Evolutionary conservation across 2,888 invertebrate species (phyloP), one percentile per base, ranked within the genome.

Genomic region (Thymelicus sylvestris): DNA sequence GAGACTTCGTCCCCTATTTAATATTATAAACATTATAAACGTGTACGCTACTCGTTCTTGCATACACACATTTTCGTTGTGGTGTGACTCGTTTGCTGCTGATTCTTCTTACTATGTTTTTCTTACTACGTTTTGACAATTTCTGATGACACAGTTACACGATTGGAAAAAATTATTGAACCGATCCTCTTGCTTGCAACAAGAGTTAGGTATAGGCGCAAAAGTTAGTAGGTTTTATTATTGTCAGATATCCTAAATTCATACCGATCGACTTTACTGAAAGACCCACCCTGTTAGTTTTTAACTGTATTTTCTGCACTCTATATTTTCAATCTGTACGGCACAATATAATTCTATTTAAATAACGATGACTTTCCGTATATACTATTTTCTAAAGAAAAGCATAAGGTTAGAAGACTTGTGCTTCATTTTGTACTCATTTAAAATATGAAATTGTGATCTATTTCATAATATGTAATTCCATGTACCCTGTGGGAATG

Each of bases 181-280:
- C 64, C 55, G 77, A 76, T 78, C 77, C 75, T 80, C 78, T 76
- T 76, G 75, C 72, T 76, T 75, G 67, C 71, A 76, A 75, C 77
- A 75, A 80, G 71, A 77, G 74, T 76, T 81, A 77, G 74, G 75
- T 81, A 80, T 78, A 80, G 79, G 79, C 78, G 81, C 80, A 81
- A 81, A 77, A 83, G 83, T 87, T 86, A 87, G 84, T 59, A 61
- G 41, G 2, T 84, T 80, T 85, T 83, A 89, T 92, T 93, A 93
- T 93, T 93, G 93, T 93, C 93, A 86, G 89, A 84, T 87, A 87
- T 88, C 83, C 85, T 91, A 89, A 89, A 90, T 90, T 89, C 88
- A 86, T 88, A 86, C 84, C 78, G 86, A 87, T 83, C 86, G 82
- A 85, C 79, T 66, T 82, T 82, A 85, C 80, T 80, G 75, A 69